These are phyloP conservation scores for Drosophila tsacasi DNA, from an alignment of 1,140 invertebrate species.

Conservation along the genomic window DNA sequence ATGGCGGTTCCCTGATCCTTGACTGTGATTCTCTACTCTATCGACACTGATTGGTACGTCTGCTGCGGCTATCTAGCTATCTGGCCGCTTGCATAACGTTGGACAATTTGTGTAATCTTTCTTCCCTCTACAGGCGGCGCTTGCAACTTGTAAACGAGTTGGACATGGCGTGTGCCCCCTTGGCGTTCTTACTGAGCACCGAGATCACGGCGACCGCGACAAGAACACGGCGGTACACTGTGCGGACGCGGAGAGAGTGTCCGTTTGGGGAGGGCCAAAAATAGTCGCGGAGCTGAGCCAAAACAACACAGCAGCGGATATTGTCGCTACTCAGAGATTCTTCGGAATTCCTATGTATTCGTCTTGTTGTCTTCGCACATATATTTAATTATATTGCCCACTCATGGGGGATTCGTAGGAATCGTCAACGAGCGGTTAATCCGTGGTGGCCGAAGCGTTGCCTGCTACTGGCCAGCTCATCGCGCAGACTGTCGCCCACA, in stretches of 20 bases:
- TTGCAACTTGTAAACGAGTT: conserved; percentile 77
- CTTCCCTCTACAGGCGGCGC: conserved; percentile 40
- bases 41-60: conserved; percentile 10
- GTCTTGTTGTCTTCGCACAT: conserved; percentile 49
- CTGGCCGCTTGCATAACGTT: conserved; percentile 64
- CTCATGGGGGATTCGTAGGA: conserved; percentile 21
- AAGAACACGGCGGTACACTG: not conserved
- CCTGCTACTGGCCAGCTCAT: conserved; percentile 58
- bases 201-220: conserved; percentile 2
- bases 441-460: conserved; percentile 60
- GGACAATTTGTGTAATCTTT: conserved; percentile 44
- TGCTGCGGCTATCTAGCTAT: conserved; percentile 5
- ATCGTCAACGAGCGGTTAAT: conserved; percentile 9
- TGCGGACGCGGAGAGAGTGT: conserved; percentile 16
- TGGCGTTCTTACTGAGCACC: conserved; percentile 39
- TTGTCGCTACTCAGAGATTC: conserved; percentile 34
- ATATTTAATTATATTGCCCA: conserved; percentile 45
- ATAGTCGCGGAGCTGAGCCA: conserved; percentile 74
- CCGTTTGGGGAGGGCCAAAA: conserved; percentile 55
- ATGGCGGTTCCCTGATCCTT: conserved; percentile 46
- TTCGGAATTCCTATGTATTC: conserved; percentile 54
- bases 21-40: not conserved
- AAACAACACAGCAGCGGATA: conserved; percentile 65
- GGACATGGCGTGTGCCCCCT: conserved; percentile 65
- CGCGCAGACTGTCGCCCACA: conserved; percentile 56